Conservation (phyloP, 2,797 vertebrate genomes). For the Falco peregrinus region DNA sequence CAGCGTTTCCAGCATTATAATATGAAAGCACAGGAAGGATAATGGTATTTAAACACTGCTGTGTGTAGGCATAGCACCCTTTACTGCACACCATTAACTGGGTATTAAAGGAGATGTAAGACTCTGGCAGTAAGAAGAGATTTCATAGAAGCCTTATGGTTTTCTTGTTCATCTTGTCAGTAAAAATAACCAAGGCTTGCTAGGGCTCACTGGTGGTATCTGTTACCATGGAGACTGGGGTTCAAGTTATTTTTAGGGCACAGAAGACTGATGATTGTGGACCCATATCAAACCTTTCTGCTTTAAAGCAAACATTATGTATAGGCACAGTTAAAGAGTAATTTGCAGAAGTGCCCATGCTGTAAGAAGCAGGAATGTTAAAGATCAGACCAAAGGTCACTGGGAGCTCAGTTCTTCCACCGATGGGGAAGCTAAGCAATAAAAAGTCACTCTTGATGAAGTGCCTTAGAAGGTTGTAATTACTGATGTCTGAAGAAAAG, state of each 20-base stretch:
- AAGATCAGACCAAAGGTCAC: slow-evolving; percentile 24
- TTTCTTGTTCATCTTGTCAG: slow-evolving; percentile 28
- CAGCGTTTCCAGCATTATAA: neutral
- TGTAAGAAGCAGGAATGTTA: neutral
- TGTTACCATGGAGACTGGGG: slow-evolving; percentile 50
- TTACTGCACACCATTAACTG: slow-evolving; percentile 21
- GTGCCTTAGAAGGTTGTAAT: neutral
- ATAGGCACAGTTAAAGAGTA: neutral
- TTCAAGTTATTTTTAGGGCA: slow-evolving; percentile 44
- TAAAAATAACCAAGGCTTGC: slow-evolving; percentile 40
- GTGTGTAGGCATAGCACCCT: neutral
- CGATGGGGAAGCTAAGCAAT: neutral
- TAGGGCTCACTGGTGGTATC: slow-evolving; percentile 5
- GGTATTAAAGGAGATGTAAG: slow-evolving; percentile 11
- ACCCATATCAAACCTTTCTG: neutral
- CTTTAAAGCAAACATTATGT: neutral
- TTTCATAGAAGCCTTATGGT: slow-evolving; percentile 9
- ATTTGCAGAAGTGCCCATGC: neutral
- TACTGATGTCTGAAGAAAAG: slow-evolving; percentile 29
- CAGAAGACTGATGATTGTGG: neutral
- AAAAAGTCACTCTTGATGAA: slow-evolving; percentile 20
- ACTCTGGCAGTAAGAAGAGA: slow-evolving; percentile 7
- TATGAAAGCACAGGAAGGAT: neutral
- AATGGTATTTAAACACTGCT: neutral
- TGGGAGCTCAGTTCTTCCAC: neutral